Evolutionary conservation across 2,113 vertebrate genomes (phyloP), one percentile per base, ranked within the genome.

Genomic region (Chiloscyllium plagiosum): DNA sequence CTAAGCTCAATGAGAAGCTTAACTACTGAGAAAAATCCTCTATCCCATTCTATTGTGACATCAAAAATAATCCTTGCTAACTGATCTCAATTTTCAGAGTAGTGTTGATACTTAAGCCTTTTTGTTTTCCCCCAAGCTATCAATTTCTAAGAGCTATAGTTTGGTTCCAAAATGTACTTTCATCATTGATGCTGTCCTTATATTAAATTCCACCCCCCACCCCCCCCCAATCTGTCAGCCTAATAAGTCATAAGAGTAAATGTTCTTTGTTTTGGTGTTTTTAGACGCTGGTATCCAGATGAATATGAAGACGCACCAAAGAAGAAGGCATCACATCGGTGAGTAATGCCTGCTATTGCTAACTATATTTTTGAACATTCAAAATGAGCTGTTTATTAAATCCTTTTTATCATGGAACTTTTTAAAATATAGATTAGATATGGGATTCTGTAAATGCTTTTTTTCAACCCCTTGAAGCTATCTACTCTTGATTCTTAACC

Each of bases 321-420:
- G 96, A 99, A 99, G 97, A 98, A 97, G n/a, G 98, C 98, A 72
- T 98, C 98, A 83, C 99, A 99, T 97, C 99, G 99, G 99, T 98
- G 97, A 98, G 97, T 68, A n/a, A 24, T 70, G 29, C 56, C 80
- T 37, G 29, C 24, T 4, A 29, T 95, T 8, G 29, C 87, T 61
- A 24, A 61, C 15, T 72, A 72, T 72, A 17, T 95, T 8, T 37
- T 72, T 42, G 24, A 95, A 47, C 50, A 33, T 70, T 69, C 42
- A 10, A 95, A 50, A 3, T 33, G 19, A 61, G 17, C 20, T 66
- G n/a, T 66, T 93, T 66, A n/a, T 93, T 90, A 17, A 37, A 93
- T 66, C n/a, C 5, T 37, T 4, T 65, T n/a, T 65, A n/a, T 15
- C 26, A 6, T 42, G 78, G 19, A 37, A 83, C 78, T 47, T 83